Conservation (phyloP, 2,888 invertebrate species). For the Leptogaster cylindrica region DNA sequence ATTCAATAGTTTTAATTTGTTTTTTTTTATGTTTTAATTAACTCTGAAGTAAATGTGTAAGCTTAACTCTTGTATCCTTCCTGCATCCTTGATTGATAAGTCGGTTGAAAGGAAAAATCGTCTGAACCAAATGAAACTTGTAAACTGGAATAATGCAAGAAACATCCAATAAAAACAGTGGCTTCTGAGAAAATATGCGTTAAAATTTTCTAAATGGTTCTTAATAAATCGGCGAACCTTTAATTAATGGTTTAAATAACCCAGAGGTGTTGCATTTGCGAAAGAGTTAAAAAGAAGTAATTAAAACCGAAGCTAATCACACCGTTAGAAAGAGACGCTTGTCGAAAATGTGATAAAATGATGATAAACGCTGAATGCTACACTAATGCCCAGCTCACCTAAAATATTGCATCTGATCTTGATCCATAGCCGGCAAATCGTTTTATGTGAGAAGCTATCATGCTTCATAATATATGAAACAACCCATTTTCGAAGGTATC, state of each 20-base stretch:
- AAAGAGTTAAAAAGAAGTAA: constrained; percentile 18
- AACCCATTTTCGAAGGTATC: constrained; percentile 16
- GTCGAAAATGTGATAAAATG: constrained; percentile 47
- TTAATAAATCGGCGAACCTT: constrained; percentile 29
- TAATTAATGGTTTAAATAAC: constrained; percentile 35
- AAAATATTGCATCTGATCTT: background rate
- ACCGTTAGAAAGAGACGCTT: constrained; percentile 27
- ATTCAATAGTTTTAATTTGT: too few relatives aligned
- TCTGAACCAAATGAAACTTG: too few relatives aligned
- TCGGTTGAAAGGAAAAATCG: too few relatives aligned
- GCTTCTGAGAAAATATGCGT: too few relatives aligned
- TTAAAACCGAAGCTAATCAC: constrained; percentile 25
- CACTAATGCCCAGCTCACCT: constrained; percentile 1
- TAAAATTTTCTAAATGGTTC: too few relatives aligned
- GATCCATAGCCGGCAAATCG: background rate
- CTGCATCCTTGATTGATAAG: too few relatives aligned
- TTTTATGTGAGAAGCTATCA: background rate
- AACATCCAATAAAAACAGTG: too few relatives aligned
- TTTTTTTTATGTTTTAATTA: too few relatives aligned
- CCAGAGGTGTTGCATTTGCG: constrained; percentile 26
- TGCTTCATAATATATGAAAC: constrained; percentile 38
- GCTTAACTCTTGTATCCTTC: too few relatives aligned
- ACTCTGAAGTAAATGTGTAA: too few relatives aligned
- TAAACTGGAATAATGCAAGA: too few relatives aligned
- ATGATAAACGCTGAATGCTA: constrained; percentile 38